Base-by-base conservation (phyloP, 2,888 invertebrate species). In the Drosophila birchii region DNA sequence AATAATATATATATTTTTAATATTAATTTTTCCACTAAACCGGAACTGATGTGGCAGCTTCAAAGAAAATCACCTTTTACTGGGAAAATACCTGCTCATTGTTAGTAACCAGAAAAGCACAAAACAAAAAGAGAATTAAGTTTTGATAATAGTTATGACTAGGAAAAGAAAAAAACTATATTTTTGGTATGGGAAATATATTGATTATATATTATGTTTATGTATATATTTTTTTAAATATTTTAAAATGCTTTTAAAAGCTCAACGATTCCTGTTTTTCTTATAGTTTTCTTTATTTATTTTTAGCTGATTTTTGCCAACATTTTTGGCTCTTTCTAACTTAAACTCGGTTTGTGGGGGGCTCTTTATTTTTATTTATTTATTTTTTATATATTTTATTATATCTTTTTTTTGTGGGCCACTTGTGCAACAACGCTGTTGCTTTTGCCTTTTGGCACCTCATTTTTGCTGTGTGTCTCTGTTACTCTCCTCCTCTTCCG, bases 401-500 rank as follows among this genome's bases (percentile, higher is more conserved):
- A 16, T 2, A n/a, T 63, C 18, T 43, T 36, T 43, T 43, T 26
- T 64, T 64, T 51, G 43, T 66, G 66, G 64, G 64, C 64, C 69
- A 67, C 67, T 67, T 67, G 67, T 68, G 67, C 67, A 67, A 67
- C 68, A 67, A 68, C 68, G 44, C 18, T 44, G 51, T n/a, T 45
- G 38, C 54, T 60, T 44, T 59, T 56, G 70, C 56, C 67, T 68
- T 70, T 57, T 70, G 67, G 57, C 71, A 68, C 47, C 67, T 68
- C 71, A 70, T 68, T 68, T 70, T 71, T 39, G 54, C n/a, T 29
- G 29, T 29, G 69, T 41, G 60, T 32, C 34, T 32, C 59, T 57
- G 44, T 45, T 57, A 14, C 47, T 47, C 57, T 57, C 9, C 47
- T 47, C 57, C 32, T 20, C 57, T 29, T 6, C 45, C 5, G 16